phyloP scores from a whole-genome alignment of 2,888 invertebrate species.

The Nasonovia ribisnigri region DNA sequence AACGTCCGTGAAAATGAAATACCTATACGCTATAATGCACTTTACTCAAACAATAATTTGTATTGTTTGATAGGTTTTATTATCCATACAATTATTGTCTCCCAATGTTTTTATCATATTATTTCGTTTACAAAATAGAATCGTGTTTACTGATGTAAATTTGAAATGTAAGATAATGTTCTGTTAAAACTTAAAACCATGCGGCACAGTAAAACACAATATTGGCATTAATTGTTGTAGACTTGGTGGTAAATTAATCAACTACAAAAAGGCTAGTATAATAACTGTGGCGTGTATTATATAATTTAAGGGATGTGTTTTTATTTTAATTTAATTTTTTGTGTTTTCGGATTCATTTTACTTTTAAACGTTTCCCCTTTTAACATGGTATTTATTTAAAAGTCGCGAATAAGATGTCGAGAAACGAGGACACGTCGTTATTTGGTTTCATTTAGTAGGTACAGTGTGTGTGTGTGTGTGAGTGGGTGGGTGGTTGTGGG shows the following conservation, averaged over 20 bases:
- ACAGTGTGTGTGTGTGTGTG: neutral
- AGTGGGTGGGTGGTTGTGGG: no score
- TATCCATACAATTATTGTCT: neutral
- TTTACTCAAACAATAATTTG: neutral
- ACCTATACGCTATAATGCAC: no score
- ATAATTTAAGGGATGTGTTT: neutral
- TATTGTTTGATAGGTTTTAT: neutral
- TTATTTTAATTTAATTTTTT: neutral
- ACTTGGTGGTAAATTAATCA: neutral
- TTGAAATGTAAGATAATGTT: neutral
- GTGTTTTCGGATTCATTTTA: neutral
- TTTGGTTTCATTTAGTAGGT: neutral
- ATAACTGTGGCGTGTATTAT: no score
- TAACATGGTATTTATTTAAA: neutral
- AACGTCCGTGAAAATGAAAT: neutral
- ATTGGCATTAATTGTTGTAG: neutral
- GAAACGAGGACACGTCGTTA: neutral
- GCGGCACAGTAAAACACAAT: neutral
- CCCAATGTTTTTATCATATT: neutral
- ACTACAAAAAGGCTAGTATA: neutral
- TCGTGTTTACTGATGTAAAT: neutral
- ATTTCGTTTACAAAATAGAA: neutral
- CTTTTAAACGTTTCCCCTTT: neutral
- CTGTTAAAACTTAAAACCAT: neutral
- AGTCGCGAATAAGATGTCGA: neutral